phyloP scores from a whole-genome alignment of 2,113 vertebrate genomes.

The Charina bottae region DNA sequence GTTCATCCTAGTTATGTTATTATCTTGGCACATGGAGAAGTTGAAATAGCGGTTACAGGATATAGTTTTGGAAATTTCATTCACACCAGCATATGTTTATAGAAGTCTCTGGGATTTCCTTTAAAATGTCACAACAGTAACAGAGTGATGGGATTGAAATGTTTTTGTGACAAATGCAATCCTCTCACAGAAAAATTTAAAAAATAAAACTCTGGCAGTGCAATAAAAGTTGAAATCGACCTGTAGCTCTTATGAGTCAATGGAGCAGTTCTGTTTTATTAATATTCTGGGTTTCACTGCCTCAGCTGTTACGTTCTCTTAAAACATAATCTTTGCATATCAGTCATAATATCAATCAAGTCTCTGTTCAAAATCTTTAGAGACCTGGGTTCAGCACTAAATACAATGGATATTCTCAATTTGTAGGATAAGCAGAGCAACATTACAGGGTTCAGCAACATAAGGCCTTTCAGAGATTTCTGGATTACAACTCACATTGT shows the following conservation, averaged over 20 bases:
- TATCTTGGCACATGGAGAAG: constrained; percentile 32
- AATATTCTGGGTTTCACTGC: constrained; percentile 33
- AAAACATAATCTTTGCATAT: constrained; percentile 32
- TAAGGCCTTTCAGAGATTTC: background rate
- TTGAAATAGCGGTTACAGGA: constrained; percentile 19
- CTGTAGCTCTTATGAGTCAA: constrained; percentile 29
- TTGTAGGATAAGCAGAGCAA: constrained; percentile 30
- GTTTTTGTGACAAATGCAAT: background rate
- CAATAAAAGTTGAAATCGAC: constrained; percentile 58
- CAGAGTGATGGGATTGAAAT: constrained; percentile 17
- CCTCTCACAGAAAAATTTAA: background rate
- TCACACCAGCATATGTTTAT: constrained; percentile 9
- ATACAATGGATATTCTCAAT: constrained; percentile 33
- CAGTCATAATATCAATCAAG: background rate
- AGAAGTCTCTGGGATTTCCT: constrained; percentile 7
- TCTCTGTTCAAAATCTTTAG: constrained; percentile 41
- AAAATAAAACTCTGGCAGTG: constrained; percentile 27
- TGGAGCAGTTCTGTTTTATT: background rate
- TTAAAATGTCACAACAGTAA: constrained; percentile 24
- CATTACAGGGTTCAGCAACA: background rate
- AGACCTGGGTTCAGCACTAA: constrained; percentile 23
- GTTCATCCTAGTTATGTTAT: constrained; percentile 25
- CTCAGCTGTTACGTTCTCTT: constrained; percentile 10
- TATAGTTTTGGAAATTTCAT: constrained; percentile 36
- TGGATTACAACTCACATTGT: background rate